Conservation (phyloP, 2,888 invertebrate genomes). For the Palloptera scutellata region DNA sequence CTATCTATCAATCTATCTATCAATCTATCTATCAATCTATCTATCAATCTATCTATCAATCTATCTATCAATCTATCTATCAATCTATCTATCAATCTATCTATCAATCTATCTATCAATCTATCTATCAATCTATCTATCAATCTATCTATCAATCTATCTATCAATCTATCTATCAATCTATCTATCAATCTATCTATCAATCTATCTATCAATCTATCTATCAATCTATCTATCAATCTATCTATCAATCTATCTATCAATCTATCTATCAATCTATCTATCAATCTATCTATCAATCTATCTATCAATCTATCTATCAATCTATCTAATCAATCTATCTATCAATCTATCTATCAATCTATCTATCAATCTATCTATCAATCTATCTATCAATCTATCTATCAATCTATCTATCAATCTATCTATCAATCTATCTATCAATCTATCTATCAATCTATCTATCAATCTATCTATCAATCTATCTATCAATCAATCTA, state of each 20-base stretch:
- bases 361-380: neutral
- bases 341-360: neutral
- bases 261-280: neutral
- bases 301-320: slow-evolving; percentile 1
- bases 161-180: slow-evolving; percentile 21
- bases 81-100: slow-evolving; percentile 19
- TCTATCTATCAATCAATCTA: neutral
- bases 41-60: slow-evolving; percentile 19
- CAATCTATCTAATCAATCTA: no score
- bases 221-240: neutral
- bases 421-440: neutral
- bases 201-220: slow-evolving; percentile 16
- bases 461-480: neutral
- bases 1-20: slow-evolving; percentile 14
- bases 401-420: neutral
- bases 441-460: neutral
- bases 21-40: slow-evolving; percentile 20
- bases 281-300: neutral
- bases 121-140: slow-evolving; percentile 14
- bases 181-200: slow-evolving; percentile 18
- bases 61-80: slow-evolving; percentile 18
- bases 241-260: neutral
- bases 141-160: slow-evolving; percentile 17
- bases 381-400: neutral
- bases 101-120: slow-evolving; percentile 14